Conservation (phyloP, 2,888 invertebrate species). For the Kuschelorhynchus macadamiae region DNA sequence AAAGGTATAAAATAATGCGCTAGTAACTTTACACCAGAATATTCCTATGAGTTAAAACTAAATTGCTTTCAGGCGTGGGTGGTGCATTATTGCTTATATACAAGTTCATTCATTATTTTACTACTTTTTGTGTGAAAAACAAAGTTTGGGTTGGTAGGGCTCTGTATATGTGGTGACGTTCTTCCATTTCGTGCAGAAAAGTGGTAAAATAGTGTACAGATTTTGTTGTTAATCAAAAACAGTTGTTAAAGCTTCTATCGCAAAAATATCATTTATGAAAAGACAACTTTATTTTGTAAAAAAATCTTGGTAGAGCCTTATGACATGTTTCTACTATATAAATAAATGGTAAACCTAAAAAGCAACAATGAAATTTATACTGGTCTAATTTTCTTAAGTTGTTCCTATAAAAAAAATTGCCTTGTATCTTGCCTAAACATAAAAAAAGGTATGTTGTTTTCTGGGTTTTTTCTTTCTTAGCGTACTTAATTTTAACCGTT, state of each 20-base stretch:
- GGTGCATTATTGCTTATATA: background rate
- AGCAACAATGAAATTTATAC: constrained; percentile 4
- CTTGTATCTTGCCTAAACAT: constrained; percentile 15
- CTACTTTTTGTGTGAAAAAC: background rate
- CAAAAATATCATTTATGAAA: constrained; percentile 19
- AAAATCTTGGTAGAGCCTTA: constrained; percentile 13
- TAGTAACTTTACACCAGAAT: too few relatives aligned
- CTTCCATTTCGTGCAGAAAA: background rate
- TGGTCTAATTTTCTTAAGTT: constrained; percentile 30
- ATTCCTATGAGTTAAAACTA: too few relatives aligned
- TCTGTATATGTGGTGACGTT: too few relatives aligned
- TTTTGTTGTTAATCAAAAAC: constrained; percentile 4
- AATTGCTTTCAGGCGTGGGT: background rate
- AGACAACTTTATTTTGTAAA: too few relatives aligned
- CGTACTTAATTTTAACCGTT: constrained; percentile 5
- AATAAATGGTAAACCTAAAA: constrained; percentile 18
- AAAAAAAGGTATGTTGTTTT: background rate
- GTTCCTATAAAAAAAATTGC: constrained; percentile 37
- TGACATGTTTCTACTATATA: constrained; percentile 12
- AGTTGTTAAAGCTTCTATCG: constrained; percentile 32
- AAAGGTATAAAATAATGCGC: too few relatives aligned
- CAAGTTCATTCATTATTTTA: background rate
- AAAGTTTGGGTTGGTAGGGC: too few relatives aligned
- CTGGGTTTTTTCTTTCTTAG: background rate
- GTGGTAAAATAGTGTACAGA: background rate